Evolutionary conservation across 2,797 vertebrate genomes (phyloP), one percentile per base, ranked within the genome.

Genomic region (Bovichtus diacanthus): DNA sequence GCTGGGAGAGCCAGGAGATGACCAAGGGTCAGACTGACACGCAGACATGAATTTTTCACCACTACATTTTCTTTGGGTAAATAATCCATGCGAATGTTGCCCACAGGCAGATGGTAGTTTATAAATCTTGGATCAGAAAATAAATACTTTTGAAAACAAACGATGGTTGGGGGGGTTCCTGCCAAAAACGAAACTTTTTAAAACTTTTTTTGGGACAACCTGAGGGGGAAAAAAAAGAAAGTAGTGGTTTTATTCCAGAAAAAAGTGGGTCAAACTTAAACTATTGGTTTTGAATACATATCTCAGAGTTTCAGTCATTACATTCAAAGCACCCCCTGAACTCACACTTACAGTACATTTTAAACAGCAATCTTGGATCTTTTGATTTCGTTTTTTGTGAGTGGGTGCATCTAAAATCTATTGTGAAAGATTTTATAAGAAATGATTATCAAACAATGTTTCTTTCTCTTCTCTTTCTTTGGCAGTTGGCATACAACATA

Each of bases 1-100:
- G 84, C 64, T 78, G 73, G 70, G 65, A 80, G 71, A 78, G 73
- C 72, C 82, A 80, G 76, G 74, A 78, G 84, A 91, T 84, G 91
- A 74, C 89, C 88, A 58, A 63, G 83, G 93, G 93, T 94, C 94
- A 95, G 87, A 78, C 70, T 64, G 84, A 90, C 90, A 87, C 51
- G 27, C 80, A 92, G 84, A 70, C 91, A 93, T 94, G 74, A 91
- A 93, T 93, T 94, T 94, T 94, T 94, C 89, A 93, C 87, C 66
- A 46, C 79, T 79, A 87, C 91, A 92, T 94, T 94, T 95, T 92
- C 91, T 90, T 87, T 92, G 85, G 82, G 93, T 94, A 95, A 95
- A 95, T 93, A 94, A 93, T 92, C 91, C 84, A 77, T 53, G 60
- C 49, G 58, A 91, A 86, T 76, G 72, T 67, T 84, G 76, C 80